phyloP scores from a whole-genome alignment of 2,113 vertebrate genomes.

The Galemys pyrenaicus region DNA sequence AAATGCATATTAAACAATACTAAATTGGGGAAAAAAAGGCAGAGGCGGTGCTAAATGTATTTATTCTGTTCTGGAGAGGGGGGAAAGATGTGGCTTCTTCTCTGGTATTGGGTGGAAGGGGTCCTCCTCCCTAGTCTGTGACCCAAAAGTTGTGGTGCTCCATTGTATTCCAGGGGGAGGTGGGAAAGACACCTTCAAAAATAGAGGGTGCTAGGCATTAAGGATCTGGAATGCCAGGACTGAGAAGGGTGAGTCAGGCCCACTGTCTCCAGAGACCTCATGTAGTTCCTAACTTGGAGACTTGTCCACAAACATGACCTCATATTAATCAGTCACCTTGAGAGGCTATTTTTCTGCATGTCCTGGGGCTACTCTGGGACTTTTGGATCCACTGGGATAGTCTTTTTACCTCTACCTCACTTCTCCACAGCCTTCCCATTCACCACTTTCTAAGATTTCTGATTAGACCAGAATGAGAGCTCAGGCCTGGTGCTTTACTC shows the following conservation, averaged over 20 bases:
- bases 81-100: slow-evolving; percentile 80
- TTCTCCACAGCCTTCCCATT: neutral
- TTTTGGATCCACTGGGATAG: neutral
- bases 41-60: slow-evolving; percentile 81
- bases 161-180: neutral
- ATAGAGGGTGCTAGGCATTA: neutral
- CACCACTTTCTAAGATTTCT: neutral
- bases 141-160: neutral
- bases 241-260: neutral
- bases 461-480: neutral
- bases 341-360: slow-evolving; percentile 9
- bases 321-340: neutral
- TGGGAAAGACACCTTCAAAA: neutral
- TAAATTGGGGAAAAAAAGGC: slow-evolving; percentile 87
- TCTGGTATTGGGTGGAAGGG: neutral
- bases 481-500: neutral
- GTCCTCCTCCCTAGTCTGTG: neutral
- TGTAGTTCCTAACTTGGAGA: neutral
- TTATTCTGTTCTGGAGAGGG: slow-evolving; percentile 84
- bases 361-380: neutral
- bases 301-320: neutral
- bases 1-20: slow-evolving; percentile 94
- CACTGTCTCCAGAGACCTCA: neutral
- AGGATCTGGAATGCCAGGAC: neutral
- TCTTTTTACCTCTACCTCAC: neutral